phyloP scores from a whole-genome alignment of 2,888 invertebrate species.

The Neoscelio sp. region DNA sequence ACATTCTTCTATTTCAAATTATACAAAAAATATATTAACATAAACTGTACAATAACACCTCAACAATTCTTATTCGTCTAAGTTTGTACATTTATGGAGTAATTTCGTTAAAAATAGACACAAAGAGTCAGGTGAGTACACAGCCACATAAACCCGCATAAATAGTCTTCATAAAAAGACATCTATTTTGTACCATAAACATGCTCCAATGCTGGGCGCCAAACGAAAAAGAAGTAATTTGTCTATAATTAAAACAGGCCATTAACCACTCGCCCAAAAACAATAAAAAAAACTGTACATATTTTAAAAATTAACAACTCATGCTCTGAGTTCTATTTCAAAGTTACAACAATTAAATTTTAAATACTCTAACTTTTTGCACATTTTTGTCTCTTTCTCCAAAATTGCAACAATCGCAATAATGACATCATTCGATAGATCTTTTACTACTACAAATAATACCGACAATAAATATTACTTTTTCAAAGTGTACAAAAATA shows the following conservation, averaged over 20 bases:
- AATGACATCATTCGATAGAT: no score
- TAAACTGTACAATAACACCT: no score
- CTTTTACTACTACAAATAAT: no score
- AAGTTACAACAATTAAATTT: neutral
- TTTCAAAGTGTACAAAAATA: no score
- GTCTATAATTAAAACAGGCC: slow-evolving; percentile 44
- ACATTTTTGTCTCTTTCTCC: no score
- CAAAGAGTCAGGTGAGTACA: slow-evolving; percentile 27
- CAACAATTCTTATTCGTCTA: no score
- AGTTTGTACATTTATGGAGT: slow-evolving; percentile 56
- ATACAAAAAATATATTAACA: no score
- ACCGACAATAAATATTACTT: no score
- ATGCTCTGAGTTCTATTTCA: no score
- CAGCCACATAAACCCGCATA: slow-evolving; percentile 17
- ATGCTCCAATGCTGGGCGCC: neutral
- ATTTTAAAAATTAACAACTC: slow-evolving; percentile 16
- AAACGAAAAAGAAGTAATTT: slow-evolving; percentile 10
- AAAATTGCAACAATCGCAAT: no score
- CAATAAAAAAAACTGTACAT: slow-evolving; percentile 29
- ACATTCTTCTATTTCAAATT: no score
- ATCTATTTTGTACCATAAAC: slow-evolving; percentile 23
- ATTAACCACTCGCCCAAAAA: slow-evolving; percentile 25
- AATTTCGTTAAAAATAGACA: slow-evolving; percentile 60
- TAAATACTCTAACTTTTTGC: no score
- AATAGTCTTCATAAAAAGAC: slow-evolving; percentile 26